Percentiles rank a stretch among this genome's conserved stretches.
These are phyloP conservation scores for Squalus acanthias DNA, from an alignment of 2,797 vertebrate genomes.

Conservation along the genomic window DNA sequence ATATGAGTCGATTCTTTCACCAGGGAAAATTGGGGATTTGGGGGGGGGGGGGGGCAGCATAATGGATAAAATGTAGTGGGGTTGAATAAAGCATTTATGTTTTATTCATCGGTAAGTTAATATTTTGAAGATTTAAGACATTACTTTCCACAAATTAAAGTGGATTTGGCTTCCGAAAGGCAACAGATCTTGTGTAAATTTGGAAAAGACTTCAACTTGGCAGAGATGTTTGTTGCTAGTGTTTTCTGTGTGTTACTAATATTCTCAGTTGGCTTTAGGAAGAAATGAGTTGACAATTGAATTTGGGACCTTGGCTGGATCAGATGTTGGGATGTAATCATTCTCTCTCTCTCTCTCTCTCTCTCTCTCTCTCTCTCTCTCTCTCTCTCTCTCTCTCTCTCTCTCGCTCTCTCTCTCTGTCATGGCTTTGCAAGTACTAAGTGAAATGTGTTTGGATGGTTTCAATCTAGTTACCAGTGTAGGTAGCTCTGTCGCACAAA, in stretches of 20 bases:
- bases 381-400: too few species aligned
- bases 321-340: background rate
- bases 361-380: background rate
- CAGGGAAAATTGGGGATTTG: background rate
- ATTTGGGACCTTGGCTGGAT: background rate
- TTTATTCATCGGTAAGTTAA: background rate
- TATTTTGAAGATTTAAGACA: background rate
- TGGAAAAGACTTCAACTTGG: background rate
- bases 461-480: slow-evolving; percentile 13
- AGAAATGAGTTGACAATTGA: background rate
- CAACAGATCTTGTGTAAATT: background rate
- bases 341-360: background rate
- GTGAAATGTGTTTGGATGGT: background rate
- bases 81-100: background rate
- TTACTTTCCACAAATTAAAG: background rate
- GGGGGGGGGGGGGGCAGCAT: background rate
- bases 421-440: background rate
- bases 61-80: background rate
- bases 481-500: background rate
- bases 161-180: background rate
- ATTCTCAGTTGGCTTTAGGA: background rate
- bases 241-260: background rate
- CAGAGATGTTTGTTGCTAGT: background rate
- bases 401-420: background rate
- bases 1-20: background rate